Conservation (phyloP, 2,888 invertebrate species). For the Clistopyga incitator region DNA sequence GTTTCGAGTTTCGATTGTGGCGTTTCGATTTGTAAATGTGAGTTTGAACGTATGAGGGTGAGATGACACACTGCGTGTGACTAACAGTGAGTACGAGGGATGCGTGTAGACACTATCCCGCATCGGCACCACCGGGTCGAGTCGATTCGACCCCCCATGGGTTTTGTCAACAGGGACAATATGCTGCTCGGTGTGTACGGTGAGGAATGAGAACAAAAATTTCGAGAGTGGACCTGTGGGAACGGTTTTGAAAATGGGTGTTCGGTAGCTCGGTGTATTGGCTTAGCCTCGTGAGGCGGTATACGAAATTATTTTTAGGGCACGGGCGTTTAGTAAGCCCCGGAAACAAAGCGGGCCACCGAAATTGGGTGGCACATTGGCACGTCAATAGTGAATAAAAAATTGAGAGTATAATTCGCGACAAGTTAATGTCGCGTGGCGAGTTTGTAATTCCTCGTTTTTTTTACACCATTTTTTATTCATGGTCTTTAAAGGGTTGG, state of each 20-base stretch:
- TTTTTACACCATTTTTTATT: too few relatives aligned
- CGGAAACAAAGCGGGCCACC: background rate
- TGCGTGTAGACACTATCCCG: slow-evolving; percentile 55
- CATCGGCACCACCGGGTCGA: slow-evolving; percentile 54
- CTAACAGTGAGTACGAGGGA: slow-evolving; percentile 42
- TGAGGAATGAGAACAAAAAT: slow-evolving; percentile 47
- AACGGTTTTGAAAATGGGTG: slow-evolving; percentile 71
- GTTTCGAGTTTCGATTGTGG: background rate
- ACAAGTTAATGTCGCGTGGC: slow-evolving; percentile 19
- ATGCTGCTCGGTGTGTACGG: slow-evolving; percentile 81
- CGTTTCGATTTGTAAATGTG: background rate
- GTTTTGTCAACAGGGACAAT: slow-evolving; percentile 84
- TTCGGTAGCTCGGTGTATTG: slow-evolving; percentile 37
- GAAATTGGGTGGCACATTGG: background rate
- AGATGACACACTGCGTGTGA: slow-evolving; percentile 46
- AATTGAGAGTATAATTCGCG: background rate
- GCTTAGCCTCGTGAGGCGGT: background rate
- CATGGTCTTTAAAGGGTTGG: too few relatives aligned
- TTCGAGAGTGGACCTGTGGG: slow-evolving; percentile 81
- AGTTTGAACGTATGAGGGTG: slow-evolving; percentile 28
- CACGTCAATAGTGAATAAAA: background rate
- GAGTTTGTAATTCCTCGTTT: background rate
- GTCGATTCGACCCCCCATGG: slow-evolving; percentile 75
- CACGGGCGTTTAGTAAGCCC: background rate
- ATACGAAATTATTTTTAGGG: slow-evolving; percentile 20